Base-by-base conservation (phyloP, 2,888 invertebrate species). In the Drosophila subquinaria region DNA sequence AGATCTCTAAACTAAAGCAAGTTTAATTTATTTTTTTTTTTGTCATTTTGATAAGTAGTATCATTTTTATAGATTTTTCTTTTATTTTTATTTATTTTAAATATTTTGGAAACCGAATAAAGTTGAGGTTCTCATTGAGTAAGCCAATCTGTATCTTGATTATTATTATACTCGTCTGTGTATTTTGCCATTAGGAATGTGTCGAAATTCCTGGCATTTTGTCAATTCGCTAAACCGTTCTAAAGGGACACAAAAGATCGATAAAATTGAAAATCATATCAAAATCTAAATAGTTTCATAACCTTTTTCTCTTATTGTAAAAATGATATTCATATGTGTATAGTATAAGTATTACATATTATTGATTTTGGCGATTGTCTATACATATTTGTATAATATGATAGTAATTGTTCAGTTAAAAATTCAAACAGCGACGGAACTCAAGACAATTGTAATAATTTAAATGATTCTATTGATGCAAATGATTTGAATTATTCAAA, bases 111-210 rank as follows among this genome's bases (percentile, higher is more conserved):
- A 82, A 82, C 82, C 82, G 82, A 85, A 82, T 82, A 79, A 79
- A 82, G 82, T 82, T 85, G 82, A 82, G 82, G 82, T 82, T 74
- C 73, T 81, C 69, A 65, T 81, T 69, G 71, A 76, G 72, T 80
- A 83, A 83, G 74, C 79, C 84, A 60, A 73, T 68, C 56, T 68
- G 68, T 65, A 62, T 61, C 60, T 60, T 68, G 55, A 40, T 43
- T 60, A 56, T 59, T 13, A 13, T 56, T 11, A 38, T 69, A 27
- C 55, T 59, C 20, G 15, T 61, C 23, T 55, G 17, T 33, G 30
- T 63, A 43, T 15, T 47, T 30, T 59, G 64, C 59, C 60, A 56
- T 59, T 43, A 10, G 42, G 43, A 56, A 53, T 55, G 53, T 59
- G 40, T 66, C 38, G 36, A 43, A 60, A 60, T 63, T 69, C 57